Evolutionary conservation across 1,140 invertebrate genomes (phyloP), one percentile per base, ranked within the genome.

Genomic region (Archivesica marissinica): DNA sequence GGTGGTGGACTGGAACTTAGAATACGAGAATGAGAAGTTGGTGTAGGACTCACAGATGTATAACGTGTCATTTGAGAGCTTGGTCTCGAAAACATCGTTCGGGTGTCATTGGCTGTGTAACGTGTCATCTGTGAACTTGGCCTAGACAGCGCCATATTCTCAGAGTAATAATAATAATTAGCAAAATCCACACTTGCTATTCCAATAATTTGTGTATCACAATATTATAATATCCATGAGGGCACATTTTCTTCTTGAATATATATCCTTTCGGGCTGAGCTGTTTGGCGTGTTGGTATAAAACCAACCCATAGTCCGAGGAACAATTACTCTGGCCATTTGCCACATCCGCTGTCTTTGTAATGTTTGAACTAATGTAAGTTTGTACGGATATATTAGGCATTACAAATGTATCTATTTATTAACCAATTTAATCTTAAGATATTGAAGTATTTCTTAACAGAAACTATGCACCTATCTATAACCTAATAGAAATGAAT

Each of bases 61-160:
- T 79, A 79, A 15, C 77, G 56, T n/a, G 77, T 79, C 77, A 68
- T 68, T 66, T 79, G 77, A 2, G 77, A 79, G 35, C 77, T 79
- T 3, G 77, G 77, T 64, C 77, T 25, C n/a, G 77, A 79, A 33
- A 23, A 38, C 17, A 41, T 11, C 0, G 44, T 33, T 47, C 44
- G n/a, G 33, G 44, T 41, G 15, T 79, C 77, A 30, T 56, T 52
- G 13, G 25, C 39, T n/a, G 80, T 83, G 23, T 83, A 83, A 11
- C 80, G 68, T 23, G 80, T 75, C 80, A 83, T 74, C 44, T 83
- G 80, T 1, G 80, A 83, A 83, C 68, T 56, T 7, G 80, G 80
- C 23, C 80, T 66, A 20, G 80, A 72, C 3, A 75, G 38, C 13
- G 80, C 68, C 80, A 83, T 70, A 15, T 59, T 64, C 1, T 23